A percentile compares a stretch with the other conserved stretches of the same genome.
Evolutionary conservation across 1,140 invertebrate genomes (phyloP).

Genomic region (Lasioglossum albipes): DNA sequence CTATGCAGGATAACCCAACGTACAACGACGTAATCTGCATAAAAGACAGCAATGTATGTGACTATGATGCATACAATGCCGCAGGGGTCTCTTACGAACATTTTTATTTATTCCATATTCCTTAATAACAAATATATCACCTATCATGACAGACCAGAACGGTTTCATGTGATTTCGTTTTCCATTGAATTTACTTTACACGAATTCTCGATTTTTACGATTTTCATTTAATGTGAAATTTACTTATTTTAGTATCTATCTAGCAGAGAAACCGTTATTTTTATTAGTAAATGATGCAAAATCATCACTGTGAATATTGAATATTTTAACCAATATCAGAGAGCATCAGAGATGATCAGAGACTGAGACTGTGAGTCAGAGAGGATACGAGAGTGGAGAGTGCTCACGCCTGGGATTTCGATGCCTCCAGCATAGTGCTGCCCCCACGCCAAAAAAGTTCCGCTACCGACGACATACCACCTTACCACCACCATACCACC

Average conservation of each 20-base stretch:
- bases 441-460: too few species aligned
- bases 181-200: conserved; percentile 30
- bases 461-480: too few species aligned
- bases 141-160: conserved; percentile 24
- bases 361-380: too few species aligned
- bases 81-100: conserved; percentile 90
- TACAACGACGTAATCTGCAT: conserved; percentile 95
- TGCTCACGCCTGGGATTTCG: too few species aligned
- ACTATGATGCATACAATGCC: conserved; percentile 92
- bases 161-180: conserved; percentile 31
- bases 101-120: conserved; percentile 63
- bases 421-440: too few species aligned
- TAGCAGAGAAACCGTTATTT: neutral
- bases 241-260: conserved; percentile 16
- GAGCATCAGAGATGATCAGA: too few species aligned
- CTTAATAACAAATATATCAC: conserved; percentile 16
- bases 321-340: conserved; percentile 6
- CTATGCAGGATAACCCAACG: conserved; percentile 92
- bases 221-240: conserved; percentile 14
- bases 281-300: conserved; percentile 21
- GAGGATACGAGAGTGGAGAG: too few species aligned
- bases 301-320: neutral
- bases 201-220: neutral
- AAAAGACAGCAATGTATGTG: conserved; percentile 91
- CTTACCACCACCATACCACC: too few species aligned